Percentiles rank a stretch among this genome's conserved stretches.
These are phyloP conservation scores for Trochalopteron elliotii DNA, from an alignment of 2,113 vertebrate genomes.

Conservation along the genomic window DNA sequence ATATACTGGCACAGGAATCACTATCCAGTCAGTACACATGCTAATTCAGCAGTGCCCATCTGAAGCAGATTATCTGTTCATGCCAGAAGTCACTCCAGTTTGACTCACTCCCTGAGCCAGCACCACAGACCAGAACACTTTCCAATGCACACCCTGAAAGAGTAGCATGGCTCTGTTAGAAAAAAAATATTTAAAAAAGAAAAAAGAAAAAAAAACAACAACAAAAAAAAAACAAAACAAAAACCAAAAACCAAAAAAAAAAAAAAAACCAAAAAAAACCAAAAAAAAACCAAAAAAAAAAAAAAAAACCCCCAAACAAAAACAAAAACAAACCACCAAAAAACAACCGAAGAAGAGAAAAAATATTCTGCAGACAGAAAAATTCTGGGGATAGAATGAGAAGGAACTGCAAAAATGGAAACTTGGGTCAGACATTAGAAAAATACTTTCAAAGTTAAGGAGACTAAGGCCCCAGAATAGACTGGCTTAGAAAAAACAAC, in stretches of 20 bases:
- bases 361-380: not conserved
- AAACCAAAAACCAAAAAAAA: too few species aligned
- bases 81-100: not conserved
- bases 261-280: too few species aligned
- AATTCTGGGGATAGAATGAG: not conserved
- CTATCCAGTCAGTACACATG: rapidly evolving
- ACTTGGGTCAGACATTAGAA: not conserved
- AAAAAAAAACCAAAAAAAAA: too few species aligned
- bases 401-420: not conserved
- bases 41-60: not conserved
- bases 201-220: not conserved
- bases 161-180: not conserved
- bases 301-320: too few species aligned
- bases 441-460: not conserved
- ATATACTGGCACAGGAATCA: not conserved
- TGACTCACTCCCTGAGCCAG: not conserved
- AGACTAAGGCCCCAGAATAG: not conserved
- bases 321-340: not conserved
- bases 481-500: not conserved
- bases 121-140: not conserved
- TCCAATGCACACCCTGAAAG: not conserved
- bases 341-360: not conserved
- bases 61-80: not conserved
- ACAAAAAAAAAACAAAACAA: too few species aligned
- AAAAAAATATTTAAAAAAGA: not conserved